Conservation (phyloP, 2,113 vertebrate species). For the Campylorhamphus procurvoides region DNA sequence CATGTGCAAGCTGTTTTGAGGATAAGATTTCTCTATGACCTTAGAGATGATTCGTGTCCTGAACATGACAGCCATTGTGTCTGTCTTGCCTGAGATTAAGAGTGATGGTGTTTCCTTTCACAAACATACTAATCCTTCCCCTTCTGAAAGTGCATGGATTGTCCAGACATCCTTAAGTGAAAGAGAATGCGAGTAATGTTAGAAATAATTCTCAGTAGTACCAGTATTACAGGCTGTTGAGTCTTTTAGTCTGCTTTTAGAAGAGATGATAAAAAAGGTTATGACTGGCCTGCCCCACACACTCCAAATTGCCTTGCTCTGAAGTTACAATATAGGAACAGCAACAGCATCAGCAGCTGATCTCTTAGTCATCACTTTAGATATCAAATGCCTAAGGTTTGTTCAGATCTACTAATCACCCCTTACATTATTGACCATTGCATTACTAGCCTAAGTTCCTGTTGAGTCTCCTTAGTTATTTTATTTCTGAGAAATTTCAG, state of each 20-base stretch:
- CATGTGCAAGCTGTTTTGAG: not conserved
- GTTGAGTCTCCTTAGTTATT: not conserved
- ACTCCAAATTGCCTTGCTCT: not conserved
- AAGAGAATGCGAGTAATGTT: not conserved
- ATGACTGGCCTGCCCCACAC: not conserved
- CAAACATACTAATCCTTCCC: not conserved
- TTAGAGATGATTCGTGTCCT: rapidly evolving
- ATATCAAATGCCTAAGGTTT: not conserved
- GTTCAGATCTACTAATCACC: not conserved
- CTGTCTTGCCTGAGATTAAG: not conserved
- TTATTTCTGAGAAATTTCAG: not conserved
- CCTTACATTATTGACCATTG: not conserved
- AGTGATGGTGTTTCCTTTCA: not conserved
- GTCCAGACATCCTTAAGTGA: not conserved
- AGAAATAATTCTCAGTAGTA: not conserved
- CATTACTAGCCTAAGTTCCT: not conserved
- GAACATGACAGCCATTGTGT: not conserved
- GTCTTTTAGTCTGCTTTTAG: not conserved
- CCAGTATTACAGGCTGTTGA: not conserved
- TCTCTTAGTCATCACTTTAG: not conserved
- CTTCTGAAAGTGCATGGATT: not conserved
- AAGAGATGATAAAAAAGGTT: not conserved
- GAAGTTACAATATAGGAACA: not conserved
- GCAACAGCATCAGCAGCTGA: not conserved
- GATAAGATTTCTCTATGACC: not conserved